phyloP scores from a whole-genome alignment of 2,113 vertebrate species.

The Empidonax traillii region DNA sequence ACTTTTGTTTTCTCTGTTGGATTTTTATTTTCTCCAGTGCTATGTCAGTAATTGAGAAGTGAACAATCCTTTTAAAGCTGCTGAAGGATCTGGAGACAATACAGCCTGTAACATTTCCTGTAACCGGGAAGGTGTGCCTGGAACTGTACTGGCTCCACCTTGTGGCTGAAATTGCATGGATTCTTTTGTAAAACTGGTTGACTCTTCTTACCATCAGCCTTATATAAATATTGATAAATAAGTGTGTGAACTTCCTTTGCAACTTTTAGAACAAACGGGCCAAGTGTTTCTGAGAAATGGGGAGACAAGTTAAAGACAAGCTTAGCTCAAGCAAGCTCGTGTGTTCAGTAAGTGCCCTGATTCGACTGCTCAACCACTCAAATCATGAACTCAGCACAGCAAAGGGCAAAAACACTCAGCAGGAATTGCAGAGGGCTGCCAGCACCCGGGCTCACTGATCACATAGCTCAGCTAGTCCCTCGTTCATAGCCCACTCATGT shows the following conservation, averaged over 20 bases:
- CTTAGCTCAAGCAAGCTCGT: neutral
- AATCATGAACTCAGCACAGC: neutral
- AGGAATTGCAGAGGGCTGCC: neutral
- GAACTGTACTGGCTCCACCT: conserved; percentile 50
- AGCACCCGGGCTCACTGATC: neutral
- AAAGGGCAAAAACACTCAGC: neutral
- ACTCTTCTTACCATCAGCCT: neutral
- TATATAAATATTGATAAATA: neutral
- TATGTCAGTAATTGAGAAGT: neutral
- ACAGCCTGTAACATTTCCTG: neutral
- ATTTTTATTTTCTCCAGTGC: neutral
- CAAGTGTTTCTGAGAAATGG: neutral
- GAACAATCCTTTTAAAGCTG: neutral
- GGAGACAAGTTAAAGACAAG: neutral
- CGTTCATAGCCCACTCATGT: neutral
- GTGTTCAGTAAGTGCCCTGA: fast-evolving
- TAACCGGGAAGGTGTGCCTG: neutral
- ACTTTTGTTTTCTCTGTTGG: neutral
- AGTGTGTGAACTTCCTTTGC: neutral
- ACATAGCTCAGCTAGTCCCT: neutral
- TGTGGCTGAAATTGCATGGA: neutral
- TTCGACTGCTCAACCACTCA: neutral
- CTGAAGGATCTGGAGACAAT: neutral
- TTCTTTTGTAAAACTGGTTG: neutral
- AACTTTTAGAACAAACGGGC: neutral